phyloP scores from a whole-genome alignment of 2,797 vertebrate species.

The Antennarius maculatus region DNA sequence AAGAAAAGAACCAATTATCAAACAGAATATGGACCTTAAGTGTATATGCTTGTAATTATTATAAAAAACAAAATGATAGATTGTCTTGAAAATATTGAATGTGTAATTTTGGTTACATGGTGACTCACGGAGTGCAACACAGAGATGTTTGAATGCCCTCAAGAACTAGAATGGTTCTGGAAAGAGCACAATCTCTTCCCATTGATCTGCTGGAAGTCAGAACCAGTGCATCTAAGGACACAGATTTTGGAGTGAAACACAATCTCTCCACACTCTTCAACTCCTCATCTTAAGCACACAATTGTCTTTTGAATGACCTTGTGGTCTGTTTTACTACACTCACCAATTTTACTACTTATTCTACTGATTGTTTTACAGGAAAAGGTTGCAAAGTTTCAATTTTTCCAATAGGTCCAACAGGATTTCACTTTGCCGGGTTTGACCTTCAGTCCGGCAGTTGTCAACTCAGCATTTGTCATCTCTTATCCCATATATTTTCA shows the following conservation, averaged over 20 bases:
- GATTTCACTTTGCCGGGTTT: slow-evolving; percentile 49
- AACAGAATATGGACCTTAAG: slow-evolving; percentile 22
- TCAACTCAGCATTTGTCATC: slow-evolving; percentile 41
- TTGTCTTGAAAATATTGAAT: slow-evolving; percentile 23
- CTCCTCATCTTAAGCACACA: slow-evolving; percentile 79
- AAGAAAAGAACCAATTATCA: slow-evolving; percentile 50
- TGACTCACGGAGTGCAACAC: slow-evolving; percentile 38
- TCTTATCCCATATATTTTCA: slow-evolving; percentile 34
- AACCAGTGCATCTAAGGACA: slow-evolving; percentile 82
- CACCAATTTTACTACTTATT: slow-evolving; percentile 75
- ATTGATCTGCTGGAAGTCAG: slow-evolving; percentile 66
- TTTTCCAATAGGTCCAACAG: slow-evolving; percentile 44
- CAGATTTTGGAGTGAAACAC: slow-evolving; percentile 78
- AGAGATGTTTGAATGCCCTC: slow-evolving; percentile 62
- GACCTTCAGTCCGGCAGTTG: slow-evolving; percentile 23
- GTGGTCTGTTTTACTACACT: slow-evolving; percentile 79
- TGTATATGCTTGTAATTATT: slow-evolving; percentile 27
- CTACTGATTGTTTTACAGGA: slow-evolving; percentile 74
- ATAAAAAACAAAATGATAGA: slow-evolving; percentile 11
- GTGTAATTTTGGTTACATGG: slow-evolving; percentile 51
- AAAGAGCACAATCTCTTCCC: slow-evolving; percentile 52
- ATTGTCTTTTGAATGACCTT: slow-evolving; percentile 85
- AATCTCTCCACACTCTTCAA: slow-evolving; percentile 76
- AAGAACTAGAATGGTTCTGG: slow-evolving; percentile 60
- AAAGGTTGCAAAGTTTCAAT: slow-evolving; percentile 64